These are phyloP conservation scores for Chaetodon auriga DNA, from an alignment of 2,113 vertebrate species.

Conservation along the genomic window DNA sequence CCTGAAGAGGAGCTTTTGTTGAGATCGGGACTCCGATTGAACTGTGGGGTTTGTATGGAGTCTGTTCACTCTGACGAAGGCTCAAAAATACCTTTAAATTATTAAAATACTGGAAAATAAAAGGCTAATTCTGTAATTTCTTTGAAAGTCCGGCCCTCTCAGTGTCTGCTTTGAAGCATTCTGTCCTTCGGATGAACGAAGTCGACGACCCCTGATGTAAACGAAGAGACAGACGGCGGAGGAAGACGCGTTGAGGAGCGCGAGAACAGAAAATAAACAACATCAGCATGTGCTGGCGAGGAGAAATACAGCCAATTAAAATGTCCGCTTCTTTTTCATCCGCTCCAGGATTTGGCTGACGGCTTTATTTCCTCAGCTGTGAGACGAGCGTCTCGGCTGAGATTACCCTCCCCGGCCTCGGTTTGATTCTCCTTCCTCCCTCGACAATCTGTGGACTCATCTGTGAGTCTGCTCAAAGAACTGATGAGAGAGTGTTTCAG, in stretches of 20 bases:
- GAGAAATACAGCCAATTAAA: conserved; percentile 4
- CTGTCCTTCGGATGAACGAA: no score
- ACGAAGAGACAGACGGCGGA: background rate
- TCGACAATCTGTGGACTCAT: conserved; percentile 1
- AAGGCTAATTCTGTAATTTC: no score
- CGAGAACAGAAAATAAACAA: conserved; percentile 23
- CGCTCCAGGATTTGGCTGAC: conserved; percentile 29
- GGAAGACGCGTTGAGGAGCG: background rate
- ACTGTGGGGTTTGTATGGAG: no score
- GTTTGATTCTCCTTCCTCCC: background rate
- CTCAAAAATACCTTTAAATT: no score
- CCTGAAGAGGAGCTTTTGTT: no score
- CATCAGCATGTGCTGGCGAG: background rate
- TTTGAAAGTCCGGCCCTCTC: no score
- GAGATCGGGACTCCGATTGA: no score
- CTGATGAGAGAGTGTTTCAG: background rate
- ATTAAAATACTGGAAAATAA: no score
- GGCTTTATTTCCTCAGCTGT: conserved; percentile 52
- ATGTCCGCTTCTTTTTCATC: background rate
- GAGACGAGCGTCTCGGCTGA: conserved; percentile 37
- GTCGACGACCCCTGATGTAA: background rate
- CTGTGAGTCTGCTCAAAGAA: conserved; percentile 7
- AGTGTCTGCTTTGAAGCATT: no score
- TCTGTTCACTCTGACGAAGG: no score
- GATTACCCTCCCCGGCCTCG: background rate